Evolutionary conservation across 2,888 invertebrate genomes (phyloP), one percentile per base, ranked within the genome.

Genomic region (Scaptomyza cyrtandrae): DNA sequence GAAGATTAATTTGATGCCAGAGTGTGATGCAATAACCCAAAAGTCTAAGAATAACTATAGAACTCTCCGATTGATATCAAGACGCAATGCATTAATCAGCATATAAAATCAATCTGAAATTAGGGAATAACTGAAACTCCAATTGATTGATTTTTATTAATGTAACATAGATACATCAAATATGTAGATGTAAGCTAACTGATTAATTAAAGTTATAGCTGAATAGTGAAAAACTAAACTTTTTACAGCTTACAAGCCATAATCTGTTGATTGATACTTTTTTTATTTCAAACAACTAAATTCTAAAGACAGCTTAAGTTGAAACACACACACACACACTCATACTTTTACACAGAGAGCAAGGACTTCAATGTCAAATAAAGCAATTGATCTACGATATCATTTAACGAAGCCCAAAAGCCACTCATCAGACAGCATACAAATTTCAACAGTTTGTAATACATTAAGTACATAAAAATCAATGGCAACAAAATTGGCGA

Each of bases 1-100:
- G 24, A 79, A 75, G 75, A 75, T 75, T 75, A 75, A 75, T 75
- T 75, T 61, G 56, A 74, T 68, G 59, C 63, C 54, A 35, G 39
- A 35, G 33, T 44, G 62, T 41, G 31, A 24, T 41, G 54, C 68
- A 49, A 50, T 41, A 35, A 43, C 14, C 9, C 45, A 39, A 14
- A 31, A n/a, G 37, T n/a, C 24, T 2, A 35, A 44, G 44, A 4
- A 29, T 19, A 16, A 58, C 16, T 9, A 16, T 37, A 19, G 13
- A 14, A 24, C 6, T 10, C n/a, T n/a, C 29, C 10, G 29, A 52
- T 52, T 52, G 27, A 52, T 50, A 37, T 24, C 39, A 3, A 27
- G 11, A 11, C 27, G 27, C 14, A 4, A 27, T 27, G 52, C 52
- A 52, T 52, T 37, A 52, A 39, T 52, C 52, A 52, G 14, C 27